phyloP scores from a whole-genome alignment of 2,113 vertebrate species.

The Microtus montanus region DNA sequence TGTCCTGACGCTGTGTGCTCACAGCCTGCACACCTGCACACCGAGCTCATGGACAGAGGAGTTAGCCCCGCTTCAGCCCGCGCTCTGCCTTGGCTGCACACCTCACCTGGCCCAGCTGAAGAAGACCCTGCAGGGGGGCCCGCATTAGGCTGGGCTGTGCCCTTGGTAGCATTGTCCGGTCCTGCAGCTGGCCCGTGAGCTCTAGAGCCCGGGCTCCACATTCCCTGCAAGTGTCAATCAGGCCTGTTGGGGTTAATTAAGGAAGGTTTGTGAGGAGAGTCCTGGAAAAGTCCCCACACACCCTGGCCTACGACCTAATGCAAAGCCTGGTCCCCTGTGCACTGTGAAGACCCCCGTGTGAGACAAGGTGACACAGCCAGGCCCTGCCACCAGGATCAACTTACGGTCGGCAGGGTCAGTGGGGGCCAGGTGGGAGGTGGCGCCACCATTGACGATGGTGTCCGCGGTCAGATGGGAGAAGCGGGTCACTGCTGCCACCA shows the following conservation, averaged over 20 bases:
- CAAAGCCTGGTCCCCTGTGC: background rate
- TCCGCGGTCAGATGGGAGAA: constrained; percentile 93
- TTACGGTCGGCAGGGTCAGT: constrained; percentile 95
- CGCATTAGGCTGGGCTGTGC: constrained; percentile 87
- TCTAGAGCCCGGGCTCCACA: constrained; percentile 89
- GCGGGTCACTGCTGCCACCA: constrained; percentile 92
- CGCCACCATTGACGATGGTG: constrained; percentile 92
- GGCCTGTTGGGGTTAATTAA: constrained; percentile 80
- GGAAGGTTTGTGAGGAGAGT: background rate
- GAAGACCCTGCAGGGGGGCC: constrained; percentile 85
- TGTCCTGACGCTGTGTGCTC: too few relatives aligned
- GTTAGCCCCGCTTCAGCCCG: accelerated
- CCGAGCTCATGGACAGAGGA: background rate
- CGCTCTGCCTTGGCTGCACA: accelerated
- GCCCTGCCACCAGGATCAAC: constrained; percentile 49
- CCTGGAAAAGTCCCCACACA: background rate
- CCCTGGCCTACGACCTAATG: accelerated
- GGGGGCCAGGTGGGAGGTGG: constrained; percentile 95
- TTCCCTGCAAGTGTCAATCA: constrained; percentile 90
- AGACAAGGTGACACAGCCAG: background rate
- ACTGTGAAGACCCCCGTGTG: accelerated
- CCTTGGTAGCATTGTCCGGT: constrained; percentile 83
- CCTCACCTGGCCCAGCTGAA: constrained; percentile 92
- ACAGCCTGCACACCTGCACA: accelerated
- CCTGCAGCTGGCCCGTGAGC: constrained; percentile 89